These are phyloP conservation scores for Progne subis DNA, from an alignment of 2,113 vertebrate species.

Conservation along the genomic window DNA sequence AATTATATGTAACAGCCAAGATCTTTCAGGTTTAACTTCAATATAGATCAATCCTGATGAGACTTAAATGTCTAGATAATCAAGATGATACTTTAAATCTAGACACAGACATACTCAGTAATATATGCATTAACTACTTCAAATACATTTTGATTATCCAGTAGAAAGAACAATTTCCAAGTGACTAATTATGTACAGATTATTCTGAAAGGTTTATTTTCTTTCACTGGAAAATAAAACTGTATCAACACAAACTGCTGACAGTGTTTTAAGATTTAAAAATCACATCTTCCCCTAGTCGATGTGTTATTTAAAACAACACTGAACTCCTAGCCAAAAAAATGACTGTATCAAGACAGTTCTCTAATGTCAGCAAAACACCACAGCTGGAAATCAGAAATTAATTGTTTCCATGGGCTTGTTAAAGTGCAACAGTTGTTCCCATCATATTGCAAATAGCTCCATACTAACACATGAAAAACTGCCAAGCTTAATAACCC, in stretches of 20 bases:
- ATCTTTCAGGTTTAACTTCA: neutral
- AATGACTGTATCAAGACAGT: slow-evolving; percentile 58
- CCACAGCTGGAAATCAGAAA: slow-evolving; percentile 55
- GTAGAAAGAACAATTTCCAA: neutral
- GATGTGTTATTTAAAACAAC: slow-evolving; percentile 75
- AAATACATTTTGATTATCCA: neutral
- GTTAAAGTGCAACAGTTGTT: slow-evolving; percentile 51
- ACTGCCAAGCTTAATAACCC: neutral
- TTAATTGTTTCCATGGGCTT: slow-evolving; percentile 60
- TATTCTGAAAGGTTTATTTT: neutral
- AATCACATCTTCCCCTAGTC: slow-evolving; percentile 66
- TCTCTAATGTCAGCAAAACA: slow-evolving; percentile 71
- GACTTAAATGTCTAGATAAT: neutral
- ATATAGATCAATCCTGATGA: neutral
- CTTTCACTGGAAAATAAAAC: slow-evolving; percentile 48
- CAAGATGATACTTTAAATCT: neutral
- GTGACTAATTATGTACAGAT: neutral
- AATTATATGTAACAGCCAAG: neutral
- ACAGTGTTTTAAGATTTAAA: slow-evolving; percentile 8
- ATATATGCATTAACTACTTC: neutral
- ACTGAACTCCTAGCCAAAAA: slow-evolving; percentile 64
- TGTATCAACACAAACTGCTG: neutral
- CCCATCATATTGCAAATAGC: neutral
- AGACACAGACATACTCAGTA: neutral
- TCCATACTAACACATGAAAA: slow-evolving; percentile 17